A percentile compares a stretch with the other conserved stretches of the same genome.
Conservation (phyloP, 2,797 vertebrate genomes). For the Pipistrellus pipistrellus region DNA sequence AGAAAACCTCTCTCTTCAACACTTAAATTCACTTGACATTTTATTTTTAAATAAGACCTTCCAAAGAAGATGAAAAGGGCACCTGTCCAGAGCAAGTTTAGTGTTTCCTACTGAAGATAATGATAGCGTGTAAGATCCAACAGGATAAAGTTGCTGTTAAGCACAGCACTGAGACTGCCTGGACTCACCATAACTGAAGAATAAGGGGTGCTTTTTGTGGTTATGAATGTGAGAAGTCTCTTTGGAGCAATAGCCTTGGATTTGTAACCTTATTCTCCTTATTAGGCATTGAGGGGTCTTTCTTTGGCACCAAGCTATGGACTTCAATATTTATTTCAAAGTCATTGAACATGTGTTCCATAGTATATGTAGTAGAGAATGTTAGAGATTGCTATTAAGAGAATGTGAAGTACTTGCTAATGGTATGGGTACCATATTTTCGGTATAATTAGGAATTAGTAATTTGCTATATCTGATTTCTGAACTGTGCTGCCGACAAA, state of each 20-base stretch:
- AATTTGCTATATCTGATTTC: slow-evolving; percentile 93
- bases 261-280: slow-evolving; percentile 94
- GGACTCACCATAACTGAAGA: slow-evolving; percentile 97
- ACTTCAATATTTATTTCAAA: slow-evolving; percentile 96
- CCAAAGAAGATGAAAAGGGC: slow-evolving; percentile 95
- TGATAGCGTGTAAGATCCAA: slow-evolving; percentile 93
- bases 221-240: slow-evolving; percentile 95
- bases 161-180: slow-evolving; percentile 93
- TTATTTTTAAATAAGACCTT: slow-evolving; percentile 95
- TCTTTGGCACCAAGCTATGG: slow-evolving; percentile 95
- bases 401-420: slow-evolving; percentile 92
- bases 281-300: slow-evolving; percentile 89
- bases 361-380: slow-evolving; percentile 89
- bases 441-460: slow-evolving; percentile 95
- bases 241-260: slow-evolving; percentile 98
- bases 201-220: slow-evolving; percentile 91
- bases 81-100: slow-evolving; percentile 95
- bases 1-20: slow-evolving; percentile 96
- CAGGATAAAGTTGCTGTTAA: slow-evolving; percentile 95
- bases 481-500: slow-evolving; percentile 93
- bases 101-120: slow-evolving; percentile 93
- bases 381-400: slow-evolving; percentile 94
- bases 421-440: slow-evolving; percentile 94
- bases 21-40: slow-evolving; percentile 94
- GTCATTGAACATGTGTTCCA: slow-evolving; percentile 94